Conservation (phyloP, 2,113 vertebrate genomes). For the Periophthalmodon schlosseri region DNA sequence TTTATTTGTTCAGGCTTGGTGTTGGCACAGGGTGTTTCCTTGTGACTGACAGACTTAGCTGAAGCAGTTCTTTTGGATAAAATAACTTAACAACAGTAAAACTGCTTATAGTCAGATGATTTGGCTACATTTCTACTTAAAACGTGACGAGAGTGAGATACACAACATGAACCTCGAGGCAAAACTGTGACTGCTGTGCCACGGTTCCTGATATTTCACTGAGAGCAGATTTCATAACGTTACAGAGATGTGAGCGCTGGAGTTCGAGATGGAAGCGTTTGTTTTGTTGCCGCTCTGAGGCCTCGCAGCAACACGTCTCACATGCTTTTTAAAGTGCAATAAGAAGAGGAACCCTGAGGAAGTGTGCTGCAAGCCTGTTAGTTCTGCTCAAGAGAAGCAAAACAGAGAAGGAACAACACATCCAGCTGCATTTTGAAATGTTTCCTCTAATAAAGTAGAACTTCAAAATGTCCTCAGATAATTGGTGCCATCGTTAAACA, state of each 20-base stretch:
- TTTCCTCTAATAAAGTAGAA: no score
- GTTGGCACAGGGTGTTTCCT: background rate
- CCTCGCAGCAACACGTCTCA: background rate
- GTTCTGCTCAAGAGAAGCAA: background rate
- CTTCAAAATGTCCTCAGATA: no score
- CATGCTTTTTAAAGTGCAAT: background rate
- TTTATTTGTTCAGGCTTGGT: background rate
- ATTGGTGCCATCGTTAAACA: no score
- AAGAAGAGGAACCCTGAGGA: background rate
- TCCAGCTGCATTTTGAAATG: background rate
- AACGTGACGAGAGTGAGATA: background rate
- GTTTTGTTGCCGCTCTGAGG: background rate
- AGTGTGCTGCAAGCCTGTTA: background rate
- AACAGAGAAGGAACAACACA: background rate
- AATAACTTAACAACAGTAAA: no score
- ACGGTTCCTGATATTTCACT: background rate
- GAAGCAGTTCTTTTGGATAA: no score
- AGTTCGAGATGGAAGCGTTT: background rate
- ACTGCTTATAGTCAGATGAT: no score
- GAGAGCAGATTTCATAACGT: background rate
- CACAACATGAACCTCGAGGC: background rate
- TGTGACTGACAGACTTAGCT: no score
- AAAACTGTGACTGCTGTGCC: background rate
- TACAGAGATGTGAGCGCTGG: background rate
- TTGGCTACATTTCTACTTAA: background rate